Conservation (phyloP, 2,888 invertebrate species). For the Caenorhabditis zanzibari region DNA sequence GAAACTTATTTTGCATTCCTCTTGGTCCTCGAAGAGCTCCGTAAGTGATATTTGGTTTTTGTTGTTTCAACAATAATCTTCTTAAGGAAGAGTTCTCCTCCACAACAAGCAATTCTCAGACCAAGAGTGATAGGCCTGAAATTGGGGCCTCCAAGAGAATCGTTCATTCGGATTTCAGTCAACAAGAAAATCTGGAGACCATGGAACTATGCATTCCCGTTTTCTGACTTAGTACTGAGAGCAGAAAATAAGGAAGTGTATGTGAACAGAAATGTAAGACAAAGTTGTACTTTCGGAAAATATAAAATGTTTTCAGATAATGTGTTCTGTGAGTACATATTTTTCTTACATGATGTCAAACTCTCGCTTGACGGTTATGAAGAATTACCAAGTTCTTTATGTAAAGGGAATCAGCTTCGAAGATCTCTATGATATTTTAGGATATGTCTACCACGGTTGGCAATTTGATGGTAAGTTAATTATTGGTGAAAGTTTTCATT, state of each 20-base stretch:
- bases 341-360: constrained; percentile 13
- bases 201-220: constrained; percentile 29
- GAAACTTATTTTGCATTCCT: constrained; percentile 32
- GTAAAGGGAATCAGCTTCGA: constrained; percentile 24
- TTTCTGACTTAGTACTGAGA: constrained; percentile 20
- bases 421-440: constrained; percentile 38
- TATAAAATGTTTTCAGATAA: not conserved
- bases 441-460: constrained; percentile 35
- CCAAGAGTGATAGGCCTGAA: too few relatives aligned
- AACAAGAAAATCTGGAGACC: constrained; percentile 8
- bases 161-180: constrained; percentile 9
- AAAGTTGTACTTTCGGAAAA: not conserved
- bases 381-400: constrained; percentile 2
- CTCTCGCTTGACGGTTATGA: constrained; percentile 1
- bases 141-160: too few relatives aligned
- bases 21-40: not conserved
- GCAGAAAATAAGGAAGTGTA: constrained; percentile 24
- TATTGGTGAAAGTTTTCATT: not conserved
- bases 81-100: too few relatives aligned
- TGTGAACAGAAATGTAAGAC: constrained; percentile 29
- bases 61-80: too few relatives aligned
- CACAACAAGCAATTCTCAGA: too few relatives aligned
- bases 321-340: constrained; percentile 7
- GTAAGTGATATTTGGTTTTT: not conserved
- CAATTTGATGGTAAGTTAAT: constrained; percentile 18